phyloP scores from a whole-genome alignment of 2,113 vertebrate species.

The Neotoma lepida region DNA sequence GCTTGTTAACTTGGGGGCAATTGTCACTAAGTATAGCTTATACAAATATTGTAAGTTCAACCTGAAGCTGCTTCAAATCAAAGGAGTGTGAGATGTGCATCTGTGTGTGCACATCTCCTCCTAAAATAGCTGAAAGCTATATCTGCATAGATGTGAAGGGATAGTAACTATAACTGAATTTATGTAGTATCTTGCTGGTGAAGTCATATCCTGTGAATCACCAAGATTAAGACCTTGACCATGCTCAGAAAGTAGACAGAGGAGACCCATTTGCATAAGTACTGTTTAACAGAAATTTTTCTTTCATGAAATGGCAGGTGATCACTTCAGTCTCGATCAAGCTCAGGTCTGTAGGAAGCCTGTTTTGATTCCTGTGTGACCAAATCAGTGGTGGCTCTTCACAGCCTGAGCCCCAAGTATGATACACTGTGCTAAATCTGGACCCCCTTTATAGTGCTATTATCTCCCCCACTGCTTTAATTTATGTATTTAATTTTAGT shows the following conservation, averaged over 20 bases:
- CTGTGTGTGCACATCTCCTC: conserved; percentile 2
- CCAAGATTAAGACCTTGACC: conserved; percentile 56
- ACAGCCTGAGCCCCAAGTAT: conserved; percentile 69
- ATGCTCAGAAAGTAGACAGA: conserved; percentile 61
- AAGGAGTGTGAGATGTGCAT: conserved; percentile 50
- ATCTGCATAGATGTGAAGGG: conserved; percentile 21
- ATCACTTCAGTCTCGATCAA: neutral
- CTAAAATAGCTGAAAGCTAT: neutral
- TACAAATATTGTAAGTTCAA: conserved; percentile 55
- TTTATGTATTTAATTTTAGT: conserved; percentile 88
- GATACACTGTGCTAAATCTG: conserved; percentile 57
- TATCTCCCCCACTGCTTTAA: conserved; percentile 85
- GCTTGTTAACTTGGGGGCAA: conserved; percentile 2
- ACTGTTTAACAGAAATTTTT: conserved; percentile 48
- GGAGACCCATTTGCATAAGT: conserved; percentile 65
- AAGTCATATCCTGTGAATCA: conserved; percentile 36
- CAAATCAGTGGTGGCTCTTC: conserved; percentile 62
- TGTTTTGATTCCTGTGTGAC: conserved; percentile 68
- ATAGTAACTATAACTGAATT: conserved; percentile 56
- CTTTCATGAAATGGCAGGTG: neutral
- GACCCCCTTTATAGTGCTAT: conserved; percentile 78
- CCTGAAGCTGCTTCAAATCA: neutral
- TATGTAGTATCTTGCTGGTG: neutral
- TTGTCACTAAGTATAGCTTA: conserved; percentile 49
- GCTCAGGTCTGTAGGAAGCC: conserved; percentile 24